These are phyloP conservation scores for Caenorhabditis auriculariae DNA, from an alignment of 2,888 invertebrate genomes.

Conservation along the genomic window DNA sequence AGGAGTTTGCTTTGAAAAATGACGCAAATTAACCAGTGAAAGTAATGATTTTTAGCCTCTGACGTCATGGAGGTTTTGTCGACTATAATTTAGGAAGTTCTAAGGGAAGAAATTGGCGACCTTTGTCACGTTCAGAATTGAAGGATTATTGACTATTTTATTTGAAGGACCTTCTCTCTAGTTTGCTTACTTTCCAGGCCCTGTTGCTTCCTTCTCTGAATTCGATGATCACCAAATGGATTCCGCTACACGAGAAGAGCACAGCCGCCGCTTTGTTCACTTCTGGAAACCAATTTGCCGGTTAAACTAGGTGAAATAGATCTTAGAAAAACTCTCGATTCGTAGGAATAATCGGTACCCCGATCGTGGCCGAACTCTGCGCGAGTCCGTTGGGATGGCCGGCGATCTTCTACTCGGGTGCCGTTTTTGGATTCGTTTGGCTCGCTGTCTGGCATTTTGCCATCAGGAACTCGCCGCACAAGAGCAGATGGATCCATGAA, in stretches of 20 bases:
- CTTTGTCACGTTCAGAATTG: no score
- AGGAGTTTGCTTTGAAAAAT: no score
- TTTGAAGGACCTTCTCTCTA: background rate
- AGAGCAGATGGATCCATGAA: conserved; percentile 43
- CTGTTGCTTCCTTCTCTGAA: conserved; percentile 47
- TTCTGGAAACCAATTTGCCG: conserved; percentile 40
- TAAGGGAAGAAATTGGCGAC: no score
- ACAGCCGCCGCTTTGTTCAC: conserved; percentile 50
- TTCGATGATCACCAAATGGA: conserved; percentile 49
- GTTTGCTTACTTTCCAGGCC: conserved; percentile 32
- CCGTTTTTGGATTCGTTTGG: conserved; percentile 44
- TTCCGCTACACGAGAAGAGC: conserved; percentile 46
- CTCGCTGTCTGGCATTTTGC: conserved; percentile 39
- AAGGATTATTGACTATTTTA: background rate
- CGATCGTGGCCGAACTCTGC: conserved; percentile 45
- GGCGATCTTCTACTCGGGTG: conserved; percentile 45
- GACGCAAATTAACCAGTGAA: no score
- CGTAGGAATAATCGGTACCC: conserved; percentile 45
- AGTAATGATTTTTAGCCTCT: no score
- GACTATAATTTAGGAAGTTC: no score
- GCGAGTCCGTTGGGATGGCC: conserved; percentile 41
- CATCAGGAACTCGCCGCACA: conserved; percentile 42
- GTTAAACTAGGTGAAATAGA: background rate
- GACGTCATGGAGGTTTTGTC: no score
- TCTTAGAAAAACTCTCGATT: background rate